Base-by-base conservation (phyloP, 2,113 vertebrate species). In the Oophaga pumilio region DNA sequence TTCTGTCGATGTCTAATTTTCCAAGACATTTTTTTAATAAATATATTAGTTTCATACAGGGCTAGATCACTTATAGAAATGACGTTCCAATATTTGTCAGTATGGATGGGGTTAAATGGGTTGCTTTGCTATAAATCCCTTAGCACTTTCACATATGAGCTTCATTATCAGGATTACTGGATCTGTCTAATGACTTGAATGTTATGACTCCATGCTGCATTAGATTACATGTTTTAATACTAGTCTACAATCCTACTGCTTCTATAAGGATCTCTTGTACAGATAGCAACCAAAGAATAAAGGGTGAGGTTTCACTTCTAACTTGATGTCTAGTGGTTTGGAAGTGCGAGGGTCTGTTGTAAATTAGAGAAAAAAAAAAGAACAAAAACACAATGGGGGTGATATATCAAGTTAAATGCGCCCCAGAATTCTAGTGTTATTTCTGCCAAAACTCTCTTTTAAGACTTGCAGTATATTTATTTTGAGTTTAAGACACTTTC, bases 111-210 rank as follows among this genome's bases (percentile, higher is more conserved):
- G 87, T 88, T 88, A 88, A 88, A 83, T n/a, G 33, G 43, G 15
- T 18, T 68, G 26, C 59, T 83, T 76, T 88, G 66, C 84, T 84
- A 88, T 88, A 88, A 88, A 84, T 88, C 59, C 80, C 59, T 57
- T 77, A 69, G 71, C 87, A 88, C 87, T 80, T 88, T 60, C 50
- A 88, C 87, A 88, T 84, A 84, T 53, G 73, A 71, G 24, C 50
- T 84, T 88, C 79, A 88, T 88, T 84, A 88, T 82, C 26, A 77
- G 71, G 69, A 76, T 88, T 88, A 88, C 69, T 84, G 87, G 49
- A 88, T 88, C 69, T 88, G 80, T 84, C 80, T 84, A 88, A 88
- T 88, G 73, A 71, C 59, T 82, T 77, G 71, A 84, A 84, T 84
- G 71, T 84, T 88, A 73, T 84, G 87, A 84, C 87, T 76, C 87